These are phyloP conservation scores for Atta texana DNA, from an alignment of 1,140 invertebrate genomes.

Conservation along the genomic window DNA sequence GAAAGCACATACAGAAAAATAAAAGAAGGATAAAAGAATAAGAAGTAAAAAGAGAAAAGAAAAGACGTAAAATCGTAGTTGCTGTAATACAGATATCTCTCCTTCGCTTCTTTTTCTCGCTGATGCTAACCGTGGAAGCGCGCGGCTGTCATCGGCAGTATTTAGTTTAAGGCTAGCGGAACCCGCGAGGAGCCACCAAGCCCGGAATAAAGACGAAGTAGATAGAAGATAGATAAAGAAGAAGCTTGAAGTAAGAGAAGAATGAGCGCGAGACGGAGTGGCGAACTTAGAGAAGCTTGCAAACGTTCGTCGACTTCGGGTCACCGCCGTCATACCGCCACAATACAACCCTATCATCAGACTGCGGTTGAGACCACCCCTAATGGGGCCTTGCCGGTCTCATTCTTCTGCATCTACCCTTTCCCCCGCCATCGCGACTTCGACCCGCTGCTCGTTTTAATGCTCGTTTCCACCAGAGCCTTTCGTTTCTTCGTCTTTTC, in stretches of 20 bases:
- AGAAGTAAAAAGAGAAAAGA: background rate
- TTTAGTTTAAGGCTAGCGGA: slow-evolving; percentile 76
- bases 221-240: slow-evolving; percentile 60
- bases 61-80: background rate
- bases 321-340: slow-evolving; percentile 80
- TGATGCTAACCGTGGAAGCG: slow-evolving; percentile 55
- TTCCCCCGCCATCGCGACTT: slow-evolving; percentile 58
- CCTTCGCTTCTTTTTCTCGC: slow-evolving; percentile 51
- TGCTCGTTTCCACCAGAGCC: slow-evolving; percentile 72
- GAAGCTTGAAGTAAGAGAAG: slow-evolving; percentile 4
- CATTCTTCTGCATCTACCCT: slow-evolving; percentile 44
- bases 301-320: slow-evolving; percentile 79
- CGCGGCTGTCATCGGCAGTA: slow-evolving; percentile 79
- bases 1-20: background rate
- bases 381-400: slow-evolving; percentile 25
- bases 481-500: slow-evolving; percentile 66
- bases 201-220: slow-evolving; percentile 71
- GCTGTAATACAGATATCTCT: slow-evolving; percentile 9
- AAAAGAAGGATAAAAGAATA: background rate
- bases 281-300: slow-evolving; percentile 72
- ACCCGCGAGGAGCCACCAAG: slow-evolving; percentile 24
- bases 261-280: slow-evolving; percentile 34
- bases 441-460: slow-evolving; percentile 76
- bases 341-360: slow-evolving; percentile 80
- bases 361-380: slow-evolving; percentile 60